Percentiles rank a stretch among this genome's conserved stretches.
Conservation (phyloP, 2,113 vertebrate species). For the Callaeas wilsoni region DNA sequence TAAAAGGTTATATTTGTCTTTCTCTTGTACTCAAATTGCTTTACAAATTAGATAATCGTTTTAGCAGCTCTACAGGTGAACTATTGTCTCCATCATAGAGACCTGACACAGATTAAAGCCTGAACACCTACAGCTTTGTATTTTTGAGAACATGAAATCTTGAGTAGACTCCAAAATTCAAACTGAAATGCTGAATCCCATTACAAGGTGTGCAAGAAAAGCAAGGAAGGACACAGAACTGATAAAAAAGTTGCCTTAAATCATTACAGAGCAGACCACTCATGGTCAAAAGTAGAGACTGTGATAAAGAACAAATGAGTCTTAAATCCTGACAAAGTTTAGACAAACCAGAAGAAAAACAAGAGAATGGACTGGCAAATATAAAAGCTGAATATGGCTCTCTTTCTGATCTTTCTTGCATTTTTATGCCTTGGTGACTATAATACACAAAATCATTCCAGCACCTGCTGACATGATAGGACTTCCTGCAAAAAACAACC, state of each 20-base stretch:
- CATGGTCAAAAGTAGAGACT: not conserved
- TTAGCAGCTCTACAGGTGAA: not conserved
- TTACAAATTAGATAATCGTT: not conserved
- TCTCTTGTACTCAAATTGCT: not conserved
- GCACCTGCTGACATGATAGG: not conserved
- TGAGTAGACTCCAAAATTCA: not conserved
- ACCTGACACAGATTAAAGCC: not conserved
- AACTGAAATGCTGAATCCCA: not conserved
- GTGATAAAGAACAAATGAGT: not conserved
- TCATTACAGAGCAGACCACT: not conserved
- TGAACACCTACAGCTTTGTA: not conserved
- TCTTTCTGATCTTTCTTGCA: rapidly evolving
- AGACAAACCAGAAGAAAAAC: not conserved
- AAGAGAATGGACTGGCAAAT: not conserved
- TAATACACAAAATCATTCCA: not conserved
- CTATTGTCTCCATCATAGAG: not conserved
- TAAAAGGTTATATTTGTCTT: not conserved
- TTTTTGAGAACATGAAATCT: not conserved
- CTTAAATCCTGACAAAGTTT: not conserved
- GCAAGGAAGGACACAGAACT: not conserved
- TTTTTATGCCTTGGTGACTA: not conserved
- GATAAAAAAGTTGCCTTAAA: not conserved
- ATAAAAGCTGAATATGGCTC: not conserved
- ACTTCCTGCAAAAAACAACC: not conserved
- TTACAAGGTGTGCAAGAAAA: not conserved